Base-by-base conservation (phyloP, 2,797 vertebrate genomes). In the Huso huso region DNA sequence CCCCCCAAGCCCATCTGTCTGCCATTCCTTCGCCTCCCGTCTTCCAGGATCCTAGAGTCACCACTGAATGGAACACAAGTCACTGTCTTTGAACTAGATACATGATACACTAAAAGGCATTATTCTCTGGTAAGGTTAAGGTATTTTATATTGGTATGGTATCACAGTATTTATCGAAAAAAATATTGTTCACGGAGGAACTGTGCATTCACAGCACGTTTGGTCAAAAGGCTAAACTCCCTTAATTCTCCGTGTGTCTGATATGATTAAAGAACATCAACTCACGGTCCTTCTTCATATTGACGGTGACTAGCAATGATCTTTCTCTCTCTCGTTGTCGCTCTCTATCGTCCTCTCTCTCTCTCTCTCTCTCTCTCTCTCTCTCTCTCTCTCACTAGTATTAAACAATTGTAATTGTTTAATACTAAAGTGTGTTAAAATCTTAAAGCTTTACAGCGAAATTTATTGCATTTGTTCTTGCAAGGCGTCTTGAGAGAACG, bases 211-310 rank as follows among this genome's bases (percentile, higher is more conserved):
- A 49, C 58, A 64, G 59, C 66, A 69, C 61, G 68, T 65, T 49
- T 60, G 66, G 48, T 61, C 62, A 60, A 72, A 68, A 49, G 65
- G 62, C 64, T 67, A 60, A 73, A 70, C 50, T 66, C 55, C 60
- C 64, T 70, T 53, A 73, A 67, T 63, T 49, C 64, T 57, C 8
- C 53, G 52, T 50, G 64, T 62, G 11, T 58, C 60, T 64, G 65
- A 67, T 60, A 50, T 13, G 10, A 66, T 15, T 58, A 59, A 66
- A 64, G 59, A 72, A 63, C 63, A 65, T 13, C 64, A 60, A 61
- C 23, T 66, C 12, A 8, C 9, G 18, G 61, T 63, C 65, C 52
- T 4, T 48, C 63, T 49, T 8, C 23, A 52, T 68, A 72, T 68
- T 52, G 71, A 65, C 64, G 23, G 23, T 60, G 8, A 62, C 23